Conservation (phyloP, 2,113 vertebrate genomes). For the Cyanoliseus patagonus region DNA sequence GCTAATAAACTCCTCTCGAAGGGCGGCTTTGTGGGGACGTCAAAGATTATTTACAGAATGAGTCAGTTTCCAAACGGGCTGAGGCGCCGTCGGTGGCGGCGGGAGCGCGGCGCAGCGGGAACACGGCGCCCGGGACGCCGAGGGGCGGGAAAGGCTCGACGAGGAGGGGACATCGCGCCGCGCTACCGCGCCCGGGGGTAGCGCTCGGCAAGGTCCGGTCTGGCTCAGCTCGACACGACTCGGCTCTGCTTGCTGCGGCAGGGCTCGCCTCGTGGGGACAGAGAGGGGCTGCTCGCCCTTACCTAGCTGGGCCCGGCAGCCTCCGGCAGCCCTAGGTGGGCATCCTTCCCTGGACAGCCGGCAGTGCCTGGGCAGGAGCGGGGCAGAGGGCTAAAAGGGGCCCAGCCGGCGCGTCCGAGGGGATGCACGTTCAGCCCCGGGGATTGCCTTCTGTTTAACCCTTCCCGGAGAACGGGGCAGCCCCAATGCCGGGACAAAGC, state of each 20-base stretch:
- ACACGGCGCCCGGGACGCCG: background rate
- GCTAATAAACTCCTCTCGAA: conserved; percentile 76
- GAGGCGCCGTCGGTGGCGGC: conserved; percentile 70
- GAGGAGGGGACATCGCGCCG: background rate
- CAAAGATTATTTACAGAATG: conserved; percentile 78
- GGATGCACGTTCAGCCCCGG: background rate
- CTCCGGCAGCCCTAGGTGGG: too few species aligned
- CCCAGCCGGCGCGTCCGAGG: background rate
- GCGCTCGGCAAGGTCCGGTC: rapidly evolving
- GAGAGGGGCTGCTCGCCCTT: background rate
- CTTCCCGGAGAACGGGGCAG: background rate
- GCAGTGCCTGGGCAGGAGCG: background rate
- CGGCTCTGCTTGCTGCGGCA: background rate
- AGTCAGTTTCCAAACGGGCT: conserved; percentile 69
- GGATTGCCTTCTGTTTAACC: background rate
- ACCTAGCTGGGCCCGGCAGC: too few species aligned
- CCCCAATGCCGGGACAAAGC: background rate
- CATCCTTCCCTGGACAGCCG: background rate
- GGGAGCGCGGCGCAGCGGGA: background rate
- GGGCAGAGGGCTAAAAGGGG: background rate
- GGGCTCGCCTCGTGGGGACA: background rate
- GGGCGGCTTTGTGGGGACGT: conserved; percentile 74
- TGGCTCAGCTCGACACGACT: background rate
- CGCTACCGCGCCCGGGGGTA: background rate
- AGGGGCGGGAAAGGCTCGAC: background rate